phyloP scores from a whole-genome alignment of 2,113 vertebrate genomes.

The Rhinopomastus cyanomelas region DNA sequence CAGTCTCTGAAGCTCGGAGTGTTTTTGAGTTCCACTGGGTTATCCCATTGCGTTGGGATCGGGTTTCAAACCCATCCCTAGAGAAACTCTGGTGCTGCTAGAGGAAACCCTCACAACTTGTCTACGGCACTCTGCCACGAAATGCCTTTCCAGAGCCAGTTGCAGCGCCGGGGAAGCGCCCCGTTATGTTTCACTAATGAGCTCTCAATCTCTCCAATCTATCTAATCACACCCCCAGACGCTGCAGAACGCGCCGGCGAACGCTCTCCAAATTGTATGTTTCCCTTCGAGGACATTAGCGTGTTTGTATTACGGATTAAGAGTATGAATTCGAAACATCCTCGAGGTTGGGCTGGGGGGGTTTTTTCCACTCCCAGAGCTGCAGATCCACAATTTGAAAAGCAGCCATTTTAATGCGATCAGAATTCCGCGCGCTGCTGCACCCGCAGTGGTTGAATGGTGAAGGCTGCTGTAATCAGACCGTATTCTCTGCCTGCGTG shows the following conservation, averaged over 20 bases:
- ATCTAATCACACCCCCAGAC: constrained; percentile 58
- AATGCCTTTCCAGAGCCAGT: constrained; percentile 31
- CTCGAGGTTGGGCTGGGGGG: constrained; percentile 11
- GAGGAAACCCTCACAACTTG: constrained; percentile 2
- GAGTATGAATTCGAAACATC: constrained; percentile 67
- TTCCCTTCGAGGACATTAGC: constrained; percentile 65
- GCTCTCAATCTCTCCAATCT: constrained; percentile 68
- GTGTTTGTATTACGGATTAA: constrained; percentile 64
- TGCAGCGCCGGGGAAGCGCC: background rate
- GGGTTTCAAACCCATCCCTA: constrained; percentile 4
- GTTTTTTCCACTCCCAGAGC: constrained; percentile 27
- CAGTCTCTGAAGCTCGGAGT: background rate
- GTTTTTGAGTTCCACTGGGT: background rate
- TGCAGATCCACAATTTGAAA: constrained; percentile 48
- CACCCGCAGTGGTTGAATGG: constrained; percentile 37
- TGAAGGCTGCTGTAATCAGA: constrained; percentile 60
- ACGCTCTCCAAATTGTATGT: constrained; percentile 67
- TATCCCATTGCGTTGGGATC: background rate
- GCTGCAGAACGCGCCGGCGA: constrained; percentile 42
- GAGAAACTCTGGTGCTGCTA: background rate
- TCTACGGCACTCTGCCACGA: background rate
- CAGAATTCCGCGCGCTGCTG: constrained; percentile 43
- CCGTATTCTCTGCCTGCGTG: constrained; percentile 46
- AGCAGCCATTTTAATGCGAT: constrained; percentile 54
- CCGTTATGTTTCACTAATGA: constrained; percentile 61